phyloP scores from a whole-genome alignment of 1,140 invertebrate genomes.

The Drosophila repleta region DNA sequence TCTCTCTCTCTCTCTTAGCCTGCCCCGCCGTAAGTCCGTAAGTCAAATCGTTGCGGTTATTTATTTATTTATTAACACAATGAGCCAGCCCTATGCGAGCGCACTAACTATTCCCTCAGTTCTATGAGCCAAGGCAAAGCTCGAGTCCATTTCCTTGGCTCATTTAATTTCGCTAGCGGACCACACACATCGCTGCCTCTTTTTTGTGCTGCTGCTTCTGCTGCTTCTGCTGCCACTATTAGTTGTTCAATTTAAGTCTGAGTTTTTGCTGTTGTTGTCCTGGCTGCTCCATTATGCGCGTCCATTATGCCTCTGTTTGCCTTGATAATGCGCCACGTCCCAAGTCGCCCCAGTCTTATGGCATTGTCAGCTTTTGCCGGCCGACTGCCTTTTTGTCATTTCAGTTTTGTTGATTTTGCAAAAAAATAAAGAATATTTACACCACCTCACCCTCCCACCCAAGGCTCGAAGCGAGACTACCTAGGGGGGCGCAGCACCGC shows the following conservation, averaged over 20 bases:
- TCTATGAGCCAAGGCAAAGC: constrained; percentile 8
- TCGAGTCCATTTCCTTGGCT: constrained; percentile 45
- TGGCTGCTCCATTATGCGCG: constrained; percentile 33
- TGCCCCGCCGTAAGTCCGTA: constrained; percentile 31
- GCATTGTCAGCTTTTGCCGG: constrained; percentile 53
- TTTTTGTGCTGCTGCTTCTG: constrained; percentile 2
- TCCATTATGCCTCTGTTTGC: constrained; percentile 78
- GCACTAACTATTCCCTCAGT: not conserved
- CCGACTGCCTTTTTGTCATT: constrained; percentile 75
- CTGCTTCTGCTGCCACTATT: constrained; percentile 38
- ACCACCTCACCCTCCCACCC: constrained; percentile 36
- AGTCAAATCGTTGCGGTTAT: constrained; percentile 67
- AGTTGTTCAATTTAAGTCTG: constrained; percentile 52
- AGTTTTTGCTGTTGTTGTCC: constrained; percentile 18
- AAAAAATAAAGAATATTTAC: constrained; percentile 58
- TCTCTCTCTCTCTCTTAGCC: constrained; percentile 28
- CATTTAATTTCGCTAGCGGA: constrained; percentile 51
- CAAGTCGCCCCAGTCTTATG: constrained; percentile 36
- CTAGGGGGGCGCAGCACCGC: too few species aligned
- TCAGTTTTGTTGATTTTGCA: constrained; percentile 79
- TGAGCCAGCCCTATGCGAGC: constrained; percentile 68
- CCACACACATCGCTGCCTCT: constrained; percentile 56
- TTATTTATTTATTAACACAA: constrained; percentile 80
- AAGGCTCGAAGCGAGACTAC: constrained; percentile 10
- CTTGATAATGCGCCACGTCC: constrained; percentile 68